These are phyloP conservation scores for Diarsia dahlii DNA, from an alignment of 2,888 invertebrate species.

Conservation along the genomic window DNA sequence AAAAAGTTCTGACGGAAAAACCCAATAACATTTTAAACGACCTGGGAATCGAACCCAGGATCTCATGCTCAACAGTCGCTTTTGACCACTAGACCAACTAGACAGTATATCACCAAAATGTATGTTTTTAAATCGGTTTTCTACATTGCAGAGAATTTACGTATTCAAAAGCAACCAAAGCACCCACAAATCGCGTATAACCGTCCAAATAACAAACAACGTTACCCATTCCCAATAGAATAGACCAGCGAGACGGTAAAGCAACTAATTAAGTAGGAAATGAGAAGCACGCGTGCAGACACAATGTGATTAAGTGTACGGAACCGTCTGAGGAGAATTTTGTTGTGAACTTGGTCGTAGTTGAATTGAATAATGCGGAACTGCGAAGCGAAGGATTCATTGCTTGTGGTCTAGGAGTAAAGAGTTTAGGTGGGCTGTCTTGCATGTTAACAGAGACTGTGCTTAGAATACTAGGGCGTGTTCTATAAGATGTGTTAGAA, in stretches of 20 bases:
- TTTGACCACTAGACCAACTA: too few species aligned
- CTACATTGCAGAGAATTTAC: not conserved
- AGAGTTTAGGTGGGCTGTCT: slow-evolving; percentile 28
- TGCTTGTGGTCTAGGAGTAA: not conserved
- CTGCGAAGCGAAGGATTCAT: slow-evolving; percentile 20
- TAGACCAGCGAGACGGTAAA: slow-evolving; percentile 17
- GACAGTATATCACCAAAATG: too few species aligned
- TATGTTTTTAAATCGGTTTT: too few species aligned
- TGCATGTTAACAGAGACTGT: slow-evolving; percentile 12
- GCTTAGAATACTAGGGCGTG: too few species aligned
- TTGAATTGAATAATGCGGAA: slow-evolving; percentile 18
- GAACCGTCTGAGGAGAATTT: slow-evolving; percentile 47
- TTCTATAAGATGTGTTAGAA: not conserved
- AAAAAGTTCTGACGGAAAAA: too few species aligned
- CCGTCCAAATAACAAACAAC: slow-evolving; percentile 5
- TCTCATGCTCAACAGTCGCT: too few species aligned
- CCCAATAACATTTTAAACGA: too few species aligned
- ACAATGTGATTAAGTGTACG: slow-evolving; percentile 51
- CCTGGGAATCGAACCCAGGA: too few species aligned
- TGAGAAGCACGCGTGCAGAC: slow-evolving; percentile 57
- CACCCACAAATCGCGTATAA: not conserved
- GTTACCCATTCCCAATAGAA: slow-evolving; percentile 19
- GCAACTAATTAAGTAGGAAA: slow-evolving; percentile 55
- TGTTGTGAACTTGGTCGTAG: slow-evolving; percentile 47
- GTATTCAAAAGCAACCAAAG: not conserved